Conservation (phyloP, 2,888 invertebrate species). For the Chromoteleia sp. region DNA sequence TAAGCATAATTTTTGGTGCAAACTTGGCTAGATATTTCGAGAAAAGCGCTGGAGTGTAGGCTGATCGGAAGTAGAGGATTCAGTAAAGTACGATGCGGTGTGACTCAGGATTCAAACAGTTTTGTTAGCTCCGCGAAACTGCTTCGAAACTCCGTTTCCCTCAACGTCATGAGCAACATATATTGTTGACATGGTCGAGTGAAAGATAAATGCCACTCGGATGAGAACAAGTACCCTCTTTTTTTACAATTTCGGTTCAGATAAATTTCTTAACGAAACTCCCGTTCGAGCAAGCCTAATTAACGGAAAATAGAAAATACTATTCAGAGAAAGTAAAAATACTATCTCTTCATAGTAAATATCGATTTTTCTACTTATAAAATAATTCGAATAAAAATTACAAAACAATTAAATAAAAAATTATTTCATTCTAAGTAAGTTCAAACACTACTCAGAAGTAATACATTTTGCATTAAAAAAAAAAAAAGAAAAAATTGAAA, state of each 20-base stretch:
- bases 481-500: constrained; percentile 1
- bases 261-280: constrained; percentile 40
- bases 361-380: too few relatives aligned
- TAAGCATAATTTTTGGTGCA: constrained; percentile 9
- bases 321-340: too few relatives aligned
- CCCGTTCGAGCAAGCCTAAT: not conserved
- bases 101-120: constrained; percentile 52
- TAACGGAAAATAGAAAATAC: constrained; percentile 14
- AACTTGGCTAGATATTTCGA: constrained; percentile 24
- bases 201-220: constrained; percentile 55
- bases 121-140: constrained; percentile 55
- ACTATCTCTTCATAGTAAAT: too few relatives aligned
- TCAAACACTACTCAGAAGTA: too few relatives aligned
- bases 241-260: constrained; percentile 30
- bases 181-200: constrained; percentile 54
- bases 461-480: too few relatives aligned
- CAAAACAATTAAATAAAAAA: too few relatives aligned
- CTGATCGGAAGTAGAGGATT: constrained; percentile 33
- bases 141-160: constrained; percentile 42
- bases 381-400: too few relatives aligned
- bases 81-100: constrained; percentile 44
- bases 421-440: too few relatives aligned
- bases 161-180: constrained; percentile 51
- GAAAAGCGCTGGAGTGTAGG: not conserved
- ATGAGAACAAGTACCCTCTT: constrained; percentile 48